These are phyloP conservation scores for Acrocephalus scirpaceus DNA, from an alignment of 2,797 vertebrate genomes.

Conservation along the genomic window DNA sequence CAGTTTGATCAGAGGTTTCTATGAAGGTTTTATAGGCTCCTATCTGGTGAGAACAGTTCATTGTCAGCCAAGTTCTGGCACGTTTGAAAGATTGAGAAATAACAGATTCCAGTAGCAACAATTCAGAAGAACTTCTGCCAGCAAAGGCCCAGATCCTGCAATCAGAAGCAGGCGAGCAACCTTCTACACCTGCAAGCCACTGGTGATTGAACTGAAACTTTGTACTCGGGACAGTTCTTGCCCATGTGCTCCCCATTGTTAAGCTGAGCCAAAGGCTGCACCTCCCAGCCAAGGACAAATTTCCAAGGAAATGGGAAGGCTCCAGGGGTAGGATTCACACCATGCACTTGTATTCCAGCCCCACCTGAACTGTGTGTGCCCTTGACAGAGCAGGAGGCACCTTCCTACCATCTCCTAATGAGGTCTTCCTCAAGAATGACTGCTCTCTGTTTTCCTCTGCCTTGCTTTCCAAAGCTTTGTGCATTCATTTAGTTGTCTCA, in stretches of 20 bases:
- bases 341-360: not conserved
- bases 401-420: not conserved
- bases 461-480: not conserved
- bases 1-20: not conserved
- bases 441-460: not conserved
- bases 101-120: not conserved
- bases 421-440: not conserved
- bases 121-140: not conserved
- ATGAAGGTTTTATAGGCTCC: not conserved
- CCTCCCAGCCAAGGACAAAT: not conserved
- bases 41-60: not conserved
- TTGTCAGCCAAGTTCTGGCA: not conserved
- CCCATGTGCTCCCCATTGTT: not conserved
- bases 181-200: not conserved
- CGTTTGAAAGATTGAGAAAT: constrained; percentile 3
- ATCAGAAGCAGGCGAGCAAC: not conserved
- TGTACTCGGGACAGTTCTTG: not conserved
- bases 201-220: not conserved
- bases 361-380: not conserved
- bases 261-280: not conserved
- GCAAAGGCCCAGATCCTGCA: not conserved
- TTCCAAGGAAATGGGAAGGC: not conserved
- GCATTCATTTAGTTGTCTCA: not conserved
- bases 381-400: not conserved
- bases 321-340: not conserved